phyloP scores from a whole-genome alignment of 2,888 invertebrate genomes.

The Eupithecia subumbrata region DNA sequence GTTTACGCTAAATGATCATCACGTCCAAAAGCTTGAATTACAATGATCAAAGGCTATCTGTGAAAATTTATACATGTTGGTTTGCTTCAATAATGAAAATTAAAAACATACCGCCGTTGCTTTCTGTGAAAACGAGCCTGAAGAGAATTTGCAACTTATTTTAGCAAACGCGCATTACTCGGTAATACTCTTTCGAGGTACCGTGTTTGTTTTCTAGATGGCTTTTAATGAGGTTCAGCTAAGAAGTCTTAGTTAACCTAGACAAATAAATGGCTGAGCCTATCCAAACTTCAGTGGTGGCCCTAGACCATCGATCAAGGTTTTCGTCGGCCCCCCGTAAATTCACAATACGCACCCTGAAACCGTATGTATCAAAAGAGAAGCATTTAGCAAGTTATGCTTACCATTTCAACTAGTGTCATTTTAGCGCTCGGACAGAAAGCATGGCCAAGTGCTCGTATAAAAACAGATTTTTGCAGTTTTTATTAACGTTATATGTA shows the following conservation, averaged over 20 bases:
- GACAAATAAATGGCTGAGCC: not conserved
- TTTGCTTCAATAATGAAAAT: not conserved
- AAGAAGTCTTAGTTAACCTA: constrained; percentile 12
- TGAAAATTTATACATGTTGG: not conserved
- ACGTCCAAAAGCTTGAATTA: not conserved
- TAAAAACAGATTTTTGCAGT: no score
- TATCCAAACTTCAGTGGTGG: not conserved
- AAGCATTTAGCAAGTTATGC: no score
- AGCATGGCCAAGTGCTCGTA: no score
- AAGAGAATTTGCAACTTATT: constrained; percentile 58
- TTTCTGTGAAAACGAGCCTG: constrained; percentile 12
- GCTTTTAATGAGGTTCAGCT: constrained; percentile 54
- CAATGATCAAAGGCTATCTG: not conserved
- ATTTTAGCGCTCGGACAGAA: no score
- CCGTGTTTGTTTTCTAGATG: constrained; percentile 59
- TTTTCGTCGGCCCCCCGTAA: no score
- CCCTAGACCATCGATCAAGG: no score
- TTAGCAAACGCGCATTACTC: constrained; percentile 57
- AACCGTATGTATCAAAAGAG: no score
- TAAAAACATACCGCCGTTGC: not conserved
- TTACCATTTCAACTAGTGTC: no score
- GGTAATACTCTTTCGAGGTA: constrained; percentile 55
- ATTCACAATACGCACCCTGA: no score
- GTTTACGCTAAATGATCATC: not conserved
- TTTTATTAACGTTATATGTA: no score